Base-by-base conservation (phyloP, 2,797 vertebrate genomes). In the Phoebastria nigripes region DNA sequence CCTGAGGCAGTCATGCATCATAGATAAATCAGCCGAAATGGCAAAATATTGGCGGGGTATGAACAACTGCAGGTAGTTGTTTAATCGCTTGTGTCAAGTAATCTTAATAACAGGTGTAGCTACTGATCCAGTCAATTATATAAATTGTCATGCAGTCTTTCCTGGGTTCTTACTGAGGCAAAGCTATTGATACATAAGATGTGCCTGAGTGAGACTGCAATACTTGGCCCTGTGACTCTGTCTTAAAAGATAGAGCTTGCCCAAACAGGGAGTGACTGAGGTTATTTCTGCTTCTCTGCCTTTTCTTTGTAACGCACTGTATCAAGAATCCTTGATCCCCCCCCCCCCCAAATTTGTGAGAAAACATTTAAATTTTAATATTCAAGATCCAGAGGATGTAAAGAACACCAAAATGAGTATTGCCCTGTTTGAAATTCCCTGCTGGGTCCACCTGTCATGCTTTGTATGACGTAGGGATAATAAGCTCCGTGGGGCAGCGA, bases 21-120 rank as follows among this genome's bases (percentile, higher is more conserved):
- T 17, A 85, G 89, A 93, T 84, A 90, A 90, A 84, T 93, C 78
- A 66, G 72, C 66, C 0, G 1, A 77, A 82, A 83, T 25, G 62
- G 84, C 80, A 82, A 91, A 93, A 69, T 25, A 29, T 67, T 93
- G 90, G n/a, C 1, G 0, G 82, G 21, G 18, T 59, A 49, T 39
- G 77, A 94, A 71, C 84, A 92, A 83, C 72, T 88, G 92, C 89
- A 96, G 72, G 94, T 89, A 94, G 90, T 65, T 87, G 83, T 93
- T 96, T 80, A 95, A 95, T 90, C 2, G 2, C 82, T 77, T 82
- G 20, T 92, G 90, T 94, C 90, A 72, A 89, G 87, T 90, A 78
- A 92, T 83, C 79, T 82, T 95, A 96, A 95, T 86, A 94, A 96
- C 93, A 83, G 84, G 89, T 93, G 81, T 89, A 90, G 82, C 69